A percentile compares a stretch with the other conserved stretches of the same genome.
These are phyloP conservation scores for Vollenhovia emeryi DNA, from an alignment of 1,140 invertebrate species.

Conservation along the genomic window DNA sequence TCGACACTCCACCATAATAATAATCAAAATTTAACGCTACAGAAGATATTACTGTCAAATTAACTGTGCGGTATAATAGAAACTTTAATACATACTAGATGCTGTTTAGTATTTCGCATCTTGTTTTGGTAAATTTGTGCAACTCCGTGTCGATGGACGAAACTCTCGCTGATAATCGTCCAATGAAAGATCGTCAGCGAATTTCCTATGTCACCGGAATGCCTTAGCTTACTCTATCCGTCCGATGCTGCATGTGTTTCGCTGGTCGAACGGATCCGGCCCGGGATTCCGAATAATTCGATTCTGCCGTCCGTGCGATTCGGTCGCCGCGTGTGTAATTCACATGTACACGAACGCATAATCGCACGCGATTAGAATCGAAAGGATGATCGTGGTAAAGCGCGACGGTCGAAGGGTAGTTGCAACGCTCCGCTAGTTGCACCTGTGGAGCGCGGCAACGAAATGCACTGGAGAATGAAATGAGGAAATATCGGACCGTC, in stretches of 20 bases:
- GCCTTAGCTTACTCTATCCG: conserved; percentile 21
- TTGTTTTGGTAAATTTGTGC: not conserved
- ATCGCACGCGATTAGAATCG: conserved; percentile 54
- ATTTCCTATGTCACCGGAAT: conserved; percentile 21
- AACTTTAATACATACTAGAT: not conserved
- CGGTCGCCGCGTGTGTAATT: conserved; percentile 37
- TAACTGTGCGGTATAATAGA: not conserved
- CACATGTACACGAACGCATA: conserved; percentile 42
- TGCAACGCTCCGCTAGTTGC: conserved; percentile 19
- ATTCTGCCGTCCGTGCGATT: conserved; percentile 18
- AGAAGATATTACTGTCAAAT: not conserved
- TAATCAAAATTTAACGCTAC: not conserved
- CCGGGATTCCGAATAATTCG: conserved; percentile 36
- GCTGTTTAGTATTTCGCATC: not conserved
- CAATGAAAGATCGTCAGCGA: conserved; percentile 5
- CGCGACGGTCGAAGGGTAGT: not conserved
- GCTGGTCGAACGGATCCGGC: not conserved
- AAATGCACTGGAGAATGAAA: conserved; percentile 21
- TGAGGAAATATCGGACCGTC: conserved; percentile 31
- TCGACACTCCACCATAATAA: conserved; percentile 2
- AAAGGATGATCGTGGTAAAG: conserved; percentile 28
- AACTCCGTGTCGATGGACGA: not conserved
- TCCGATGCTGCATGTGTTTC: conserved; percentile 17
- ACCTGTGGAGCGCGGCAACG: not conserved
- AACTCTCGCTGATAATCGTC: not conserved